Evolutionary conservation across 2,113 vertebrate species (phyloP), one percentile per base, ranked within the genome.

Genomic region (Perognathus longimembris): DNA sequence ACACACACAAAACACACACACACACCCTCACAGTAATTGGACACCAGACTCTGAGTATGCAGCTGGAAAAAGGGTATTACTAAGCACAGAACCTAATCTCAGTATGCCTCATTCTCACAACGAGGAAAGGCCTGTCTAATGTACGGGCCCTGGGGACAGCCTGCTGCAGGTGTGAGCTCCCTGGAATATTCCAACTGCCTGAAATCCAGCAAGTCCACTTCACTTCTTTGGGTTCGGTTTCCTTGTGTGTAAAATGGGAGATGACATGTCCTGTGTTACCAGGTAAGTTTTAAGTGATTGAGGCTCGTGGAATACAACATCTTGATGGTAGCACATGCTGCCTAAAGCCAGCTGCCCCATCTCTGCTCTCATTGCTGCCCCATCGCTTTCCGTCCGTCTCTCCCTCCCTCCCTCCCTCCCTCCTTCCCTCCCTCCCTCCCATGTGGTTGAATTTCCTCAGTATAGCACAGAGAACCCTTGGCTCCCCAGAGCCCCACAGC

Each of bases 181-280:
- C 42, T 54, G n/a, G 77, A 83, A 36, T 15, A 15, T 36, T 79
- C 83, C 5, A 45, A 50, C 73, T 61, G 83, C 2, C 40, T 22
- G 66, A 82, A 54, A 38, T 3, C 0, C 77, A 64, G 90, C 20
- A 30, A 50, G 67, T 45, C 70, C 70, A 6, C 54, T 85, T 5
- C 30, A 40, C 28, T 59, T 69, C 54, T 57, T 45, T 22, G 63
- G n/a, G 75, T 57, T 90, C 70, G 2, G 63, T 42, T 36, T 75
- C 57, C 70, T 66, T 9, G 14, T 40, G 85, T 88, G 18, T 81
- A 54, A 21, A 81, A 59, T 2, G 34, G 79, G 78, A 42, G 6
- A 61, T 11, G 1, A 11, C 3, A 7, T 4, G 1, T 12, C 8
- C 45, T 21, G 40, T 15, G 0, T 1, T 54, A 38, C 24, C 38